phyloP scores from a whole-genome alignment of 1,140 invertebrate genomes.

The Cotesia chilonis region DNA sequence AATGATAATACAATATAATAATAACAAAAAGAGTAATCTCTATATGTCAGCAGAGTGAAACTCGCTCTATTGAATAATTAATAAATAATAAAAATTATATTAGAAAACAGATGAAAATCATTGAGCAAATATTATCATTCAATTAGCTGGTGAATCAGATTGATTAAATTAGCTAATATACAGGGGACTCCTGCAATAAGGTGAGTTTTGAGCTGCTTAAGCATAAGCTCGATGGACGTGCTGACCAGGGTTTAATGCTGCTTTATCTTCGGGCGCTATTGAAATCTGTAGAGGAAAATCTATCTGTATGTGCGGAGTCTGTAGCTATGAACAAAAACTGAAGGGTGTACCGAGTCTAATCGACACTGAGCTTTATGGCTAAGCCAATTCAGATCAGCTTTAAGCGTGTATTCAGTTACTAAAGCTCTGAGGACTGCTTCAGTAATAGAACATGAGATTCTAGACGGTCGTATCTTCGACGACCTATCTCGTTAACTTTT shows the following conservation, averaged over 20 bases:
- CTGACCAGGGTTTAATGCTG: background rate
- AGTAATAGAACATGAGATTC: slow-evolving; percentile 15
- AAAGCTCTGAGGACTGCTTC: background rate
- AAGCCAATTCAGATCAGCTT: slow-evolving; percentile 26
- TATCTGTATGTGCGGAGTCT: too few relatives aligned
- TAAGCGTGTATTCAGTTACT: slow-evolving; percentile 19
- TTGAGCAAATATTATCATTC: slow-evolving; percentile 19
- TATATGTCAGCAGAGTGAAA: too few relatives aligned
- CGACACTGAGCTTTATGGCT: background rate
- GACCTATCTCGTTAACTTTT: background rate
- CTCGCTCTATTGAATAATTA: background rate
- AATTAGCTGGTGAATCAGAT: background rate
- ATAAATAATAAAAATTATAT: background rate
- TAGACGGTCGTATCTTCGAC: background rate
- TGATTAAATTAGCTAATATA: slow-evolving; percentile 20
- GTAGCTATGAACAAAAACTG: too few relatives aligned
- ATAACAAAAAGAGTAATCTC: too few relatives aligned
- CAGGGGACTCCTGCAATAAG: background rate
- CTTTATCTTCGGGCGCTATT: background rate
- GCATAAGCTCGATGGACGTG: background rate
- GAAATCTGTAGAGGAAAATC: background rate
- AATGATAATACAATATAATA: too few relatives aligned
- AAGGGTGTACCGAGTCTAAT: too few relatives aligned
- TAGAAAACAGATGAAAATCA: background rate
- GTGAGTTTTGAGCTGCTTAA: background rate